Percentiles rank a stretch among this genome's conserved stretches.
These are phyloP conservation scores for Morpho deidamia DNA, from an alignment of 2,888 invertebrate species.

Conservation along the genomic window DNA sequence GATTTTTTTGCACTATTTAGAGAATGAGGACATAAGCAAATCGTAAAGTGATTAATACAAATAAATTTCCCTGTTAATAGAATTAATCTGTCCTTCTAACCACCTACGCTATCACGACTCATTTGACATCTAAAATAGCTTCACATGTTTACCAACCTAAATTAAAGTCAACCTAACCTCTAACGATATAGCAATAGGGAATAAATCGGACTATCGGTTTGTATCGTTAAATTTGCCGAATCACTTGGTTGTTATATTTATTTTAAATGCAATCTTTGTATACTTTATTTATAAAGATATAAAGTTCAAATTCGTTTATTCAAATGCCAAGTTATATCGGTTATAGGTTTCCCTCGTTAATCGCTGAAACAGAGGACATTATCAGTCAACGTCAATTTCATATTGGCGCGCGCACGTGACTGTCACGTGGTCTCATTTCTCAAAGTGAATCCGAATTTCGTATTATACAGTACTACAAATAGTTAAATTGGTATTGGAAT, in stretches of 20 bases:
- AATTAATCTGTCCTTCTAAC: slow-evolving; percentile 11
- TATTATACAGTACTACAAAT: neutral
- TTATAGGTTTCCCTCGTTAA: slow-evolving; percentile 9
- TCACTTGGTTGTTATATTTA: slow-evolving; percentile 17
- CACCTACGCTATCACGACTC: slow-evolving; percentile 27
- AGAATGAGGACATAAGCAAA: too few species aligned
- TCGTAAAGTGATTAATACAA: too few species aligned
- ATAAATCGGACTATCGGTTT: slow-evolving; percentile 5
- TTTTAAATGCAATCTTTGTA: slow-evolving; percentile 1
- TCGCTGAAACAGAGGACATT: slow-evolving; percentile 22
- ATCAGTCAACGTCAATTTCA: slow-evolving; percentile 27
- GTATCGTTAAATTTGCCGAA: slow-evolving; percentile 5
- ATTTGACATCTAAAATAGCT: slow-evolving; percentile 31
- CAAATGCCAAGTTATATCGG: neutral
- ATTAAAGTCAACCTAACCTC: neutral
- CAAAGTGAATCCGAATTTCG: neutral
- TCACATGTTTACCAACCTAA: slow-evolving; percentile 3
- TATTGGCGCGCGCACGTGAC: slow-evolving; percentile 19
- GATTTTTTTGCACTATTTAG: too few species aligned
- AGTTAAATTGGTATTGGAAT: neutral
- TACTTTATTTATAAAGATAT: neutral
- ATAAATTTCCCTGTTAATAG: slow-evolving; percentile 1
- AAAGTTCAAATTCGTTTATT: slow-evolving; percentile 9
- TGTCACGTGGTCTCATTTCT: slow-evolving; percentile 18
- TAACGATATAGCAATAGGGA: slow-evolving; percentile 10